These are phyloP conservation scores for Fulmarus glacialis DNA, from an alignment of 2,113 vertebrate genomes.

Conservation along the genomic window DNA sequence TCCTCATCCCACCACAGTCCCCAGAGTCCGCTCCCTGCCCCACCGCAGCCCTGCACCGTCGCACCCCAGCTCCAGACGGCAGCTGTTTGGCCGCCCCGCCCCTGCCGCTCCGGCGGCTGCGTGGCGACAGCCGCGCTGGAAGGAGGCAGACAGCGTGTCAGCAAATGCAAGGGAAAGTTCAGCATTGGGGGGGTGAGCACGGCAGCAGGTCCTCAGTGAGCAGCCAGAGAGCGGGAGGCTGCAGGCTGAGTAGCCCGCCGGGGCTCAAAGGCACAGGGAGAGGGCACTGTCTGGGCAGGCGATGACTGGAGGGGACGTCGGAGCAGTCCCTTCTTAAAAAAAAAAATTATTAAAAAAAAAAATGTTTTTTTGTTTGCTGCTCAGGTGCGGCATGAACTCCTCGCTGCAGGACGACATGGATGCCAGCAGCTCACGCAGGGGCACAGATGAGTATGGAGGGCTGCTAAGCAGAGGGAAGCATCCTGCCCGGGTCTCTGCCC, in stretches of 20 bases:
- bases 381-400: neutral
- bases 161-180: neutral
- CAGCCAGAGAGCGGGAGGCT: neutral
- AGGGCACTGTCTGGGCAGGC: neutral
- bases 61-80: neutral
- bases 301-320: fast-evolving
- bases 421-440: neutral
- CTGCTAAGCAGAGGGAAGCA: neutral
- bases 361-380: neutral
- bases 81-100: fast-evolving
- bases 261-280: neutral
- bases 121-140: neutral
- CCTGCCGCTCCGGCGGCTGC: fast-evolving
- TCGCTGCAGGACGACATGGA: neutral
- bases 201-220: neutral
- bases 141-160: neutral
- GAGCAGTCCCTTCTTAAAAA: neutral
- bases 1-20: neutral
- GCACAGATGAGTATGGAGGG: neutral
- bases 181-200: fast-evolving
- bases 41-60: neutral
- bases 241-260: neutral
- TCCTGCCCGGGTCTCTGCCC: neutral
- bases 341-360: too few species aligned
- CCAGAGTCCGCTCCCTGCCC: fast-evolving